Conservation (phyloP, 2,888 invertebrate species). For the Ptychoptera contaminata region DNA sequence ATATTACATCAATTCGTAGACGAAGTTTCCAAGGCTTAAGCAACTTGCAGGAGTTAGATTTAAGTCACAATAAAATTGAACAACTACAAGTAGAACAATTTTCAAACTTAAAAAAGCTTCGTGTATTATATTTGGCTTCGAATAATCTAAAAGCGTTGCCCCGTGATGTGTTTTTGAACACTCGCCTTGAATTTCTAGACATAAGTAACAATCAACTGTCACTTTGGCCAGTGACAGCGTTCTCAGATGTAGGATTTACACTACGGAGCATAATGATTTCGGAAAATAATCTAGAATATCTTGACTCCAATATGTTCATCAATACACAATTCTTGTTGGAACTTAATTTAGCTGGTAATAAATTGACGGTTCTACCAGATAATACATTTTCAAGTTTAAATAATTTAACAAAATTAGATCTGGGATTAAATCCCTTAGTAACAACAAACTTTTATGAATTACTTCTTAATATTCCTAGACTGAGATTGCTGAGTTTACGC, state of each 20-base stretch:
- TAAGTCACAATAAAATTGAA: slow-evolving; percentile 59
- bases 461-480: slow-evolving; percentile 69
- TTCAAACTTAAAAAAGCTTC: slow-evolving; percentile 54
- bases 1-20: slow-evolving; percentile 51
- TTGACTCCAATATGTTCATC: slow-evolving; percentile 76
- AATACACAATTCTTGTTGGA: slow-evolving; percentile 63
- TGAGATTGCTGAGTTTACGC: slow-evolving; percentile 61
- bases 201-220: slow-evolving; percentile 62
- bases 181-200: slow-evolving; percentile 64
- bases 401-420: slow-evolving; percentile 60
- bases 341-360: slow-evolving; percentile 64
- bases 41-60: slow-evolving; percentile 60
- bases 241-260: slow-evolving; percentile 65
- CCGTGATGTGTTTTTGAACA: slow-evolving; percentile 63
- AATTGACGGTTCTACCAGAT: slow-evolving; percentile 70
- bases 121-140: slow-evolving; percentile 54
- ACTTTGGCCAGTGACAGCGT: slow-evolving; percentile 61
- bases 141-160: slow-evolving; percentile 60
- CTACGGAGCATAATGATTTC: slow-evolving; percentile 62
- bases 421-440: slow-evolving; percentile 64
- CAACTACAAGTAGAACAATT: slow-evolving; percentile 69
- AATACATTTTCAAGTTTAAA: slow-evolving; percentile 74
- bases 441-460: slow-evolving; percentile 76
- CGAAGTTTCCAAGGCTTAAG: slow-evolving; percentile 62
- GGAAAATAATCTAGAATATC: slow-evolving; percentile 65